Conservation (phyloP, 2,113 vertebrate genomes). For the Aix galericulata region DNA sequence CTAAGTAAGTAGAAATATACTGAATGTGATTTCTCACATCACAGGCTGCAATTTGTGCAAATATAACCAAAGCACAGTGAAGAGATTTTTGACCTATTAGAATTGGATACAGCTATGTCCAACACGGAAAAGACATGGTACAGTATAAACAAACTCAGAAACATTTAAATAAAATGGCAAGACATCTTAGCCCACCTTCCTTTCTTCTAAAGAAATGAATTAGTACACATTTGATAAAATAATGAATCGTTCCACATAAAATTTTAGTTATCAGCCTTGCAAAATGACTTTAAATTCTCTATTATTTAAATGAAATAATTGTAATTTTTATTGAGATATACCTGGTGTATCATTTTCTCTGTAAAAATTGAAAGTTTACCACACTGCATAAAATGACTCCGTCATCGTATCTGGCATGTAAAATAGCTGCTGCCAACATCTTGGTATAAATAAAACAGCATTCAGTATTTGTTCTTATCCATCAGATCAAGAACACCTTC, state of each 20-base stretch:
- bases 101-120: background rate
- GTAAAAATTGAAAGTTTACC: background rate
- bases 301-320: background rate
- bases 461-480: background rate
- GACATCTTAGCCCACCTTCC: background rate
- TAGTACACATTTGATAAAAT: background rate
- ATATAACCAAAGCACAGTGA: background rate
- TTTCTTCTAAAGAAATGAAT: background rate
- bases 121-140: background rate
- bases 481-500: background rate
- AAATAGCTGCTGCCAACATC: background rate
- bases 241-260: background rate
- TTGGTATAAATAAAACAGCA: background rate
- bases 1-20: background rate
- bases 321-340: background rate
- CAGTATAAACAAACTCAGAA: background rate
- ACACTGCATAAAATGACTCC: background rate
- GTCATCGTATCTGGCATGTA: background rate
- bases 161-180: background rate
- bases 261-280: background rate
- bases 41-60: background rate
- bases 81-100: background rate
- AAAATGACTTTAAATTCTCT: background rate
- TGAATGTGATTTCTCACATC: background rate
- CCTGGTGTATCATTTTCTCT: background rate